A percentile compares a stretch with the other conserved stretches of the same genome.
phyloP scores from a whole-genome alignment of 2,113 vertebrate species.

The Gobio gobio region DNA sequence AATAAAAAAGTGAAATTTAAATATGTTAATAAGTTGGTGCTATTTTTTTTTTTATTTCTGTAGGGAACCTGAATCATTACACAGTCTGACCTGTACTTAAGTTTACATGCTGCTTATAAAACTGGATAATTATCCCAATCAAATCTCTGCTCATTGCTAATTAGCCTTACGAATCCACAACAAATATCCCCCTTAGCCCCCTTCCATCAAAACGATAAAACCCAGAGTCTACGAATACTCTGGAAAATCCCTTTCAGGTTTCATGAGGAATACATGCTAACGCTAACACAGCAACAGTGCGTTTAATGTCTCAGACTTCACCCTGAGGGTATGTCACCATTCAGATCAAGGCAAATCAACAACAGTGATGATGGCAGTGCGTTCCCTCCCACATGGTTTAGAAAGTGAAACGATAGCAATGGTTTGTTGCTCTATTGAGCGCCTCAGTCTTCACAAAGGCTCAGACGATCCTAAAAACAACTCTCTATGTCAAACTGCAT shows the following conservation, averaged over 20 bases:
- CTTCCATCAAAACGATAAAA: background rate
- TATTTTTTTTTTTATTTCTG: background rate
- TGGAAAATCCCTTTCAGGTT: conserved; percentile 21
- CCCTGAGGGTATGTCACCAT: conserved; percentile 47
- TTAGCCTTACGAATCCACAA: background rate
- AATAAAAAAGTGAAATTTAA: background rate
- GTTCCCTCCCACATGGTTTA: conserved; percentile 44
- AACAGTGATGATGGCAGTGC: conserved; percentile 35
- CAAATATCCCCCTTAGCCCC: background rate
- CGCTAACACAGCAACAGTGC: conserved; percentile 15
- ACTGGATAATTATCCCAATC: conserved; percentile 38
- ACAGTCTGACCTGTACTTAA: background rate
- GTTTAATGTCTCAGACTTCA: conserved; percentile 44
- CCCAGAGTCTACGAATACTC: background rate
- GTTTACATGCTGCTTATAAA: background rate
- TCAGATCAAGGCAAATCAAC: conserved; percentile 52
- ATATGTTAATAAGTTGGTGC: too few species aligned
- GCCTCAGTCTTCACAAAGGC: conserved; percentile 41
- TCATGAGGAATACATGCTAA: conserved; percentile 23
- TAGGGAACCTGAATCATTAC: background rate
- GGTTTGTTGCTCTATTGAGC: conserved; percentile 37
- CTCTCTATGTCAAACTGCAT: conserved; percentile 32
- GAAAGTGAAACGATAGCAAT: conserved; percentile 25
- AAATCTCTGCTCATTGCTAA: conserved; percentile 23
- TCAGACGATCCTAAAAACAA: conserved; percentile 37